Evolutionary conservation across 2,797 vertebrate species (phyloP).

Genomic region (Danionella dracula): DNA sequence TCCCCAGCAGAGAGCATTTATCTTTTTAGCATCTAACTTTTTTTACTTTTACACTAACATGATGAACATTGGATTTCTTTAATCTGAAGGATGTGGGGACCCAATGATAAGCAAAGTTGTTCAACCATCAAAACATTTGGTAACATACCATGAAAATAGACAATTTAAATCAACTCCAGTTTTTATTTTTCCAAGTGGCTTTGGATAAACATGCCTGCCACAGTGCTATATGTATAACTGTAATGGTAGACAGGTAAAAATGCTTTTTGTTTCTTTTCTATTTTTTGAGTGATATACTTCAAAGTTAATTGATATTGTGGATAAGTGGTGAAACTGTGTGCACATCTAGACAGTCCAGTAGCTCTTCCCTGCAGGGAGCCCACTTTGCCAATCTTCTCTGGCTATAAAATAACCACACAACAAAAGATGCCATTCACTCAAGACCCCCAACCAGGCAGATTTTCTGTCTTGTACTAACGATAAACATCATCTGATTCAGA

Average conservation of each 20-base stretch:
- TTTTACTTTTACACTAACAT: conserved; percentile 2
- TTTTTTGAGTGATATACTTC: conserved; percentile 56
- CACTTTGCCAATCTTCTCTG: conserved; percentile 31
- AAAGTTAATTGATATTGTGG: conserved; percentile 31
- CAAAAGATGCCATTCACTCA: conserved; percentile 24
- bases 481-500: conserved; percentile 32
- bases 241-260: no score
- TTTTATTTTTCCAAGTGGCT: no score
- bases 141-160: no score
- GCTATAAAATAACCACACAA: conserved; percentile 38
- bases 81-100: not conserved
- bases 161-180: no score
- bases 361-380: conserved; percentile 32
- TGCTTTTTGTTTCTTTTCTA: no score
- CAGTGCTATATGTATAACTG: no score
- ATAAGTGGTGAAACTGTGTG: conserved; percentile 5
- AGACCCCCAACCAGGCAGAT: conserved; percentile 23
- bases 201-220: no score
- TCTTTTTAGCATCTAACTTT: no score
- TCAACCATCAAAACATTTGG: not conserved
- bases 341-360: conserved; percentile 5
- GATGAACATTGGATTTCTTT: not conserved
- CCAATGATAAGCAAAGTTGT: not conserved
- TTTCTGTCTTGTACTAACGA: conserved; percentile 28
- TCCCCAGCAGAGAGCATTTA: conserved; percentile 25